phyloP scores from a whole-genome alignment of 2,888 invertebrate genomes.

The Rotaria socialis region DNA sequence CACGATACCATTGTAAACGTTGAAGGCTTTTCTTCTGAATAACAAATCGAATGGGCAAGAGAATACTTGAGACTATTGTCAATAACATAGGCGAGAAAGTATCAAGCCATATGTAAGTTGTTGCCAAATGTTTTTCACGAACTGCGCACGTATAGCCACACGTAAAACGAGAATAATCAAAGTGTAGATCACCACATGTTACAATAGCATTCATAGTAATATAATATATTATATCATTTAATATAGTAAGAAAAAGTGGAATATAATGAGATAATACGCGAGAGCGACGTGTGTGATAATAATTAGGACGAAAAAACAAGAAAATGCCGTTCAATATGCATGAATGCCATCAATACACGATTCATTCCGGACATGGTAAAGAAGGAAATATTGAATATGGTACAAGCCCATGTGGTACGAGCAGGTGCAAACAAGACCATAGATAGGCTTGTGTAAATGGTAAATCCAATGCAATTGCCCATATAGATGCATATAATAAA shows the following conservation, averaged over 20 bases:
- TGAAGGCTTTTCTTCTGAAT: not conserved
- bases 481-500: not conserved
- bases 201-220: not conserved
- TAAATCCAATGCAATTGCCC: not conserved
- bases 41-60: not conserved
- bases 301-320: not conserved
- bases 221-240: not conserved
- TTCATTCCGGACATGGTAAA: not conserved
- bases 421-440: not conserved
- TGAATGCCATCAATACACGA: not conserved
- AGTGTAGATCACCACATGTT: not conserved
- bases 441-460: not conserved
- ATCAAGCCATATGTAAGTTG: not conserved
- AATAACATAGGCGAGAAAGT: not conserved
- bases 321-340: not conserved
- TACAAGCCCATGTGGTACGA: not conserved
- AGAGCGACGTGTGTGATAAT: not conserved
- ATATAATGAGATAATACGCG: not conserved
- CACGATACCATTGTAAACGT: not conserved
- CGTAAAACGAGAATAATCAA: not conserved
- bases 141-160: not conserved
- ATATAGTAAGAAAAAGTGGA: not conserved
- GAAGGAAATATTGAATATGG: not conserved
- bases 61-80: not conserved
- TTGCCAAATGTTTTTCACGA: too few relatives aligned